These are phyloP conservation scores for Harmothoe impar DNA, from an alignment of 2,888 invertebrate species.

Conservation along the genomic window DNA sequence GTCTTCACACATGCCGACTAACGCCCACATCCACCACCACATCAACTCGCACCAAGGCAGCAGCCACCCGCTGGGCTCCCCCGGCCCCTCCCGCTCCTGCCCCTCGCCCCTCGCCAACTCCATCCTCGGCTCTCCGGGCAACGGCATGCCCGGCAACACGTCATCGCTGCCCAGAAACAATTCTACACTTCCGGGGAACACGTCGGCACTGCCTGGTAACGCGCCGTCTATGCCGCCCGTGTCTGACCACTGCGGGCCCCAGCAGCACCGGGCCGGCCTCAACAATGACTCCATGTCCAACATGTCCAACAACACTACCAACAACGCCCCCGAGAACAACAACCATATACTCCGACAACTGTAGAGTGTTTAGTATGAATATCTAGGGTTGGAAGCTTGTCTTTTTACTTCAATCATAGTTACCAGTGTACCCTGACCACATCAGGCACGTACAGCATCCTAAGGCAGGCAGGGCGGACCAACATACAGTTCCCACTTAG, in stretches of 20 bases:
- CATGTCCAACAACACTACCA: neutral
- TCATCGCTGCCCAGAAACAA: constrained; percentile 1
- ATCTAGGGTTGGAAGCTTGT: constrained; percentile 28
- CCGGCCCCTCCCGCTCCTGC: neutral
- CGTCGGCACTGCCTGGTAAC: neutral
- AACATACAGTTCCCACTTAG: neutral
- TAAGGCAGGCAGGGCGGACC: neutral
- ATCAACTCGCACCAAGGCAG: constrained; percentile 32
- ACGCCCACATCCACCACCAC: neutral
- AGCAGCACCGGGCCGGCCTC: neutral
- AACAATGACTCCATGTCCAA: neutral
- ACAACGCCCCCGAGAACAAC: neutral
- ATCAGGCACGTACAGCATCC: neutral
- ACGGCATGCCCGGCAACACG: neutral
- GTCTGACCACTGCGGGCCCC: neutral
- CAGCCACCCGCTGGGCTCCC: constrained; percentile 6
- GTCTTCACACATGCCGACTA: neutral
- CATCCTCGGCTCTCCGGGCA: constrained; percentile 18
- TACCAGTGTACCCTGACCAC: neutral
- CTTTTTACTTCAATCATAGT: neutral
- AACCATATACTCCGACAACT: constrained; percentile 54
- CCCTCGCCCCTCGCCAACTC: neutral
- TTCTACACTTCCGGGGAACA: neutral
- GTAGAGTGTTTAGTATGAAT: constrained; percentile 34
- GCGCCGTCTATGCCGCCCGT: neutral